These are phyloP conservation scores for Psococerastis gibbosa DNA, from an alignment of 2,888 invertebrate genomes.

Conservation along the genomic window DNA sequence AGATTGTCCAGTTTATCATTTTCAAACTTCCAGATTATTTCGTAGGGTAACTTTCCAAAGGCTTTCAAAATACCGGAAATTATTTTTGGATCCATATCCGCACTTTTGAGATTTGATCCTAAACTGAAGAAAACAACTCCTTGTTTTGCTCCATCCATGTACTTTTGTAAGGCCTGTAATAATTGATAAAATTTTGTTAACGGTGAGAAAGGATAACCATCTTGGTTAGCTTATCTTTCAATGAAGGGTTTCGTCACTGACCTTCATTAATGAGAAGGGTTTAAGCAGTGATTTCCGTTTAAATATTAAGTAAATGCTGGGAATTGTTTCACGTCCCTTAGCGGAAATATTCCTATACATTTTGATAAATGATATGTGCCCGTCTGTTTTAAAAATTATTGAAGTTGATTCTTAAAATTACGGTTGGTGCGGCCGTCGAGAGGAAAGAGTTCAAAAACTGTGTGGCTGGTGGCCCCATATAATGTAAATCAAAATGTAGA, in stretches of 20 bases:
- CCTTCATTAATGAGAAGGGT: too few relatives aligned
- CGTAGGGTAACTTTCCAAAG: constrained; percentile 23
- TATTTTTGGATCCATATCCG: constrained; percentile 20
- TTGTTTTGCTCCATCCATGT: constrained; percentile 12
- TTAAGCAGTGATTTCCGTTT: too few relatives aligned
- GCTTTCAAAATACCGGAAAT: constrained; percentile 22
- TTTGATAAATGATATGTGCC: too few relatives aligned
- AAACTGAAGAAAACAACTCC: constrained; percentile 23
- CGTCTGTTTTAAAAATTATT: too few relatives aligned
- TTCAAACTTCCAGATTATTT: constrained; percentile 26
- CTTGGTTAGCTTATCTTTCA: neutral
- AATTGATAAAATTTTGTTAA: neutral
- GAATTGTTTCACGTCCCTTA: too few relatives aligned
- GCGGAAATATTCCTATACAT: too few relatives aligned
- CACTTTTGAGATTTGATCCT: constrained; percentile 22
- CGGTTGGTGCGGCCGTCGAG: too few relatives aligned
- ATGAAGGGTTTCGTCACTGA: neutral
- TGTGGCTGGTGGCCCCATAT: too few relatives aligned
- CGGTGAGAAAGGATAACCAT: neutral
- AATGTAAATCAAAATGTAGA: too few relatives aligned
- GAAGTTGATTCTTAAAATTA: too few relatives aligned
- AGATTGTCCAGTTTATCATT: constrained; percentile 21
- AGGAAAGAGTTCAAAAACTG: too few relatives aligned
- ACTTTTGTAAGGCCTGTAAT: constrained; percentile 12
- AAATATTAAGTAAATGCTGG: too few relatives aligned